A percentile compares a stretch with the other conserved stretches of the same genome.
These are phyloP conservation scores for Augiades crinisus DNA, from an alignment of 2,888 invertebrate species.

Conservation along the genomic window DNA sequence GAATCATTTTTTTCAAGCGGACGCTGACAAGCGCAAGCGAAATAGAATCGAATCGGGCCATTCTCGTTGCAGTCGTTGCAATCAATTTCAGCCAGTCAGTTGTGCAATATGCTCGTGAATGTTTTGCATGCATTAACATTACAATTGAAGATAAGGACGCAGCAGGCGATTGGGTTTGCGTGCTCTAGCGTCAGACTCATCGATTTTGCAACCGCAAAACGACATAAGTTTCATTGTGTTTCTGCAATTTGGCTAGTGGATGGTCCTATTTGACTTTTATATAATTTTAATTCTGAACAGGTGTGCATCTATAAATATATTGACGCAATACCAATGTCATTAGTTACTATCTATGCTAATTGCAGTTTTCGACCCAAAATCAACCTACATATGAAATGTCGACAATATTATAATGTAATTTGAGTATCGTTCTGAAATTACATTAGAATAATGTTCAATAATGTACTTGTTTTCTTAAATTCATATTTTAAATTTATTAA, in stretches of 20 bases:
- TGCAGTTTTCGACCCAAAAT: too few relatives aligned
- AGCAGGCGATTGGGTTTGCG: constrained; percentile 28
- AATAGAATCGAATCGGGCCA: constrained; percentile 7
- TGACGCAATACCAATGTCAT: too few relatives aligned
- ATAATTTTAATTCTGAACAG: too few relatives aligned
- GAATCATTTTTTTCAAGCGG: background rate
- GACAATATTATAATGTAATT: too few relatives aligned
- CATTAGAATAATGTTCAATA: too few relatives aligned
- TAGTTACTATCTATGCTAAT: too few relatives aligned
- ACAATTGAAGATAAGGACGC: constrained; percentile 12
- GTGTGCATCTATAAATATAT: too few relatives aligned
- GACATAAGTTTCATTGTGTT: constrained; percentile 6
- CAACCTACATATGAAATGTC: too few relatives aligned
- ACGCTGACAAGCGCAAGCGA: background rate
- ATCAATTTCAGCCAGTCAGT: constrained; percentile 28
- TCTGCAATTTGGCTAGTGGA: background rate
- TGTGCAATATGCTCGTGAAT: constrained; percentile 50
- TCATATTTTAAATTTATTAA: too few relatives aligned
- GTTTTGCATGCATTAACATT: constrained; percentile 45
- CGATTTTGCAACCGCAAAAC: constrained; percentile 33
- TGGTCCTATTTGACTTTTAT: background rate
- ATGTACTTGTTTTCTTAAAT: too few relatives aligned
- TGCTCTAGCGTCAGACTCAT: constrained; percentile 32
- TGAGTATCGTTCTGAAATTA: too few relatives aligned
- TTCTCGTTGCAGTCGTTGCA: constrained; percentile 24